Base-by-base conservation (phyloP, 2,113 vertebrate genomes). In the Gulo gulo region DNA sequence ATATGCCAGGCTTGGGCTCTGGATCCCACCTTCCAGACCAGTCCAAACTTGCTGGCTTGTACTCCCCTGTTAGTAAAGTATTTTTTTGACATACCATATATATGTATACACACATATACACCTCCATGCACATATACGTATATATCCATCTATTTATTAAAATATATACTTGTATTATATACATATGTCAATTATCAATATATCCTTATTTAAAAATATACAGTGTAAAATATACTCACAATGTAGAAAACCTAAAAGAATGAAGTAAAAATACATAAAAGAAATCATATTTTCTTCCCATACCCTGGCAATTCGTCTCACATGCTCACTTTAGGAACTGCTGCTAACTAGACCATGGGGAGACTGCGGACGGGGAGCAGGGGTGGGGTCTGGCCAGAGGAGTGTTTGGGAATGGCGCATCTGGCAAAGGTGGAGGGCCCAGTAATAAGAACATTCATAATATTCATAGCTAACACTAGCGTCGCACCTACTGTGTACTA, bases 221-320 rank as follows among this genome's bases (percentile, higher is more conserved):
- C 14, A 94, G 34, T 81, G 57, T 59, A 90, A 97, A 90, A 82
- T 36, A 88, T 61, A 94, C 24, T 69, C 24, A 83, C 57, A 90
- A n/a, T 61, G 36, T 23, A 80, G 34, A 94, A 94, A 91, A 52
- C 34, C 6, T 76, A 4, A 57, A 84, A 97, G 39, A 92, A 87
- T 47, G 13, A 73, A 26, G 88, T 82, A 24, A 78, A 91, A 96
- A 86, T 29, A 50, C 36, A 84, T 18, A 65, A 42, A 80, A 91
- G 21, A 34, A 76, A 16, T 36, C 36, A n/a, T 45, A 26, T 82
- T 61, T 57, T 92, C n/a, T 91, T 81, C 45, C 23, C 55, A 73
- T 0, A n/a, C 13, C 42, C 50, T 82, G 45, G 55, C 61, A 95
- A 21, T 73, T 93, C 10, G 8, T 26, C 80, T 86, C 23, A 15